Conservation (phyloP, 2,797 vertebrate species). For the Rhinatrema bivittatum region DNA sequence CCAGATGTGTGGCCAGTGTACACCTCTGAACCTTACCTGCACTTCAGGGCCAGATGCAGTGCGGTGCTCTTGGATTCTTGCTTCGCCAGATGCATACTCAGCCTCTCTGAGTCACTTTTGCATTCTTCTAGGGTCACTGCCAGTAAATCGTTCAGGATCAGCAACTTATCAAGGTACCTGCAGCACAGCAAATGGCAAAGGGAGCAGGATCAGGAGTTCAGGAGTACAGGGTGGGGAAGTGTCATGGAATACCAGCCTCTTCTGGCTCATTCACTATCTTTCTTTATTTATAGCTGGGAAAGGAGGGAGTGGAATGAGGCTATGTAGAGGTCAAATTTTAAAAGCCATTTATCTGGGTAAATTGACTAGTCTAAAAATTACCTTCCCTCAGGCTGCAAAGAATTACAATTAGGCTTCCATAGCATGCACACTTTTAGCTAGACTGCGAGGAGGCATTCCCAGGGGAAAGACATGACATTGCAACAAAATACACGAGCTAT, state of each 20-base stretch:
- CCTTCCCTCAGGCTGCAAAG: no score
- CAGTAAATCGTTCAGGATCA: conserved; percentile 71
- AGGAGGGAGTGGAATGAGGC: no score
- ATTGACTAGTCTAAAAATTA: no score
- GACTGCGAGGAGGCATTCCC: no score
- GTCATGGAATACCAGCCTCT: neutral
- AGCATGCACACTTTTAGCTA: no score
- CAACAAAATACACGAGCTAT: no score
- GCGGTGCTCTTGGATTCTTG: conserved; percentile 70
- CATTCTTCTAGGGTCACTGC: conserved; percentile 61
- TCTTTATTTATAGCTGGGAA: no score
- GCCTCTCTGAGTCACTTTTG: conserved; percentile 66
- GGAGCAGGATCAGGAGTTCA: neutral
- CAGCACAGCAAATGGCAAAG: neutral
- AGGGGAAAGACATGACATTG: no score
- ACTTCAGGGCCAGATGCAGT: conserved; percentile 66
- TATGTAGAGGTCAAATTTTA: no score
- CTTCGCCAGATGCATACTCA: conserved; percentile 61
- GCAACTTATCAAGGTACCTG: conserved; percentile 70
- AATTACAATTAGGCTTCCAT: no score
- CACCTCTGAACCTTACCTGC: conserved; percentile 67
- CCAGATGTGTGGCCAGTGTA: no score
- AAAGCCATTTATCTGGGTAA: no score
- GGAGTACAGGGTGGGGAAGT: neutral
- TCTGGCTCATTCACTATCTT: neutral